A percentile compares a stretch with the other conserved stretches of the same genome.
Evolutionary conservation across 2,797 vertebrate species (phyloP).

Genomic region (Dermochelys coriacea): DNA sequence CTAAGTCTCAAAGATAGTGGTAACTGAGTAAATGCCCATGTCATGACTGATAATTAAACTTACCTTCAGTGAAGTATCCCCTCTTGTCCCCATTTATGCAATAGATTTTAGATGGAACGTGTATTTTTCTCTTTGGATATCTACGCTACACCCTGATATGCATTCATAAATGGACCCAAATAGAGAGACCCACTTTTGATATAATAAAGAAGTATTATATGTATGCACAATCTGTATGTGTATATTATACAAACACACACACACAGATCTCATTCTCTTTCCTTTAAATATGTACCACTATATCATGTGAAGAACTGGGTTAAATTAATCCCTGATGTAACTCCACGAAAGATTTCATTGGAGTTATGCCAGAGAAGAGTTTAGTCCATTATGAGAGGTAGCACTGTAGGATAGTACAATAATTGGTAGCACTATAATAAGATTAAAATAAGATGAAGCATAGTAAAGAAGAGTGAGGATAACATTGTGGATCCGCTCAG

Average conservation of each 20-base stretch:
- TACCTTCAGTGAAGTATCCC: background rate
- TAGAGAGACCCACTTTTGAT: background rate
- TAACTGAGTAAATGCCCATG: background rate
- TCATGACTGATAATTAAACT: background rate
- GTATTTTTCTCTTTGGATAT: accelerated
- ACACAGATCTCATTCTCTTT: accelerated
- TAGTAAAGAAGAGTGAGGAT: background rate
- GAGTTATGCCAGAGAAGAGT: background rate
- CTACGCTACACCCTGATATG: background rate
- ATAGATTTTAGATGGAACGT: background rate
- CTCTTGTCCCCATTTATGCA: accelerated
- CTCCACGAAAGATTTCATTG: background rate
- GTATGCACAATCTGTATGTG: no score
- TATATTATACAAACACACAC: background rate
- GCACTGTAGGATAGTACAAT: background rate
- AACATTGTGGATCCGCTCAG: background rate
- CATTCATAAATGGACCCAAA: background rate
- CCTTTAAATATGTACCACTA: background rate
- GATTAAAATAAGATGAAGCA: background rate
- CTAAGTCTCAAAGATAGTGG: background rate
- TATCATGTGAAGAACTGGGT: background rate
- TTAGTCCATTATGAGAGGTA: background rate
- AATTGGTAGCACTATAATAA: background rate
- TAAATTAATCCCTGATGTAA: background rate
- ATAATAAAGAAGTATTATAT: background rate